Evolutionary conservation across 1,140 invertebrate species (phyloP).

Genomic region (Wiebesia pumilae): DNA sequence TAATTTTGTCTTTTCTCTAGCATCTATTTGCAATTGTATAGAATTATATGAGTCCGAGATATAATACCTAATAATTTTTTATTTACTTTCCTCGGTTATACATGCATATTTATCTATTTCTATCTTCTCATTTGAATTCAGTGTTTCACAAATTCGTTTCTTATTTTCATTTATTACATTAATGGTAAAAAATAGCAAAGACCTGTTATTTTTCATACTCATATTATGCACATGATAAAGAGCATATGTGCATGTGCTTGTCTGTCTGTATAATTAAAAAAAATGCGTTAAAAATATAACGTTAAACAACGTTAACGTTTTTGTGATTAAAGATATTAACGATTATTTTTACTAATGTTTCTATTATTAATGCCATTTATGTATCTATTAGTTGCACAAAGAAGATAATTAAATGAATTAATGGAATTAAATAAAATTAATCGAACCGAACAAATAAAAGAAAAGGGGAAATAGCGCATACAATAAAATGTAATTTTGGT

Average conservation of each 20-base stretch:
- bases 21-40: slow-evolving; percentile 7
- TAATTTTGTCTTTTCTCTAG: slow-evolving; percentile 22
- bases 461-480: not conserved
- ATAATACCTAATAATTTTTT: not conserved
- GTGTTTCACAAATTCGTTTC: not conserved
- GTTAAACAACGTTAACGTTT: not conserved
- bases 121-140: not conserved
- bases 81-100: slow-evolving; percentile 2
- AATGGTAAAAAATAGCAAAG: slow-evolving; percentile 48
- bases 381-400: not conserved
- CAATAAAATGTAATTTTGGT: slow-evolving; percentile 33
- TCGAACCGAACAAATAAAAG: not conserved
- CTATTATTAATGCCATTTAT: not conserved
- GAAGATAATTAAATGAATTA: not conserved
- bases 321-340: not conserved
- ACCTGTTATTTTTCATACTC: not conserved
- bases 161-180: not conserved
- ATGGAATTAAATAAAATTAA: not conserved
- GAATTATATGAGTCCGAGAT: not conserved
- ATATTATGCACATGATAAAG: not conserved
- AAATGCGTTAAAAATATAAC: not conserved
- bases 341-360: not conserved
- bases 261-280: not conserved
- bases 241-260: not conserved
- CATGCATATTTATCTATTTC: not conserved